A percentile compares a stretch with the other conserved stretches of the same genome.
Conservation (phyloP, 1,140 invertebrate genomes). For the Chironomus tepperi region DNA sequence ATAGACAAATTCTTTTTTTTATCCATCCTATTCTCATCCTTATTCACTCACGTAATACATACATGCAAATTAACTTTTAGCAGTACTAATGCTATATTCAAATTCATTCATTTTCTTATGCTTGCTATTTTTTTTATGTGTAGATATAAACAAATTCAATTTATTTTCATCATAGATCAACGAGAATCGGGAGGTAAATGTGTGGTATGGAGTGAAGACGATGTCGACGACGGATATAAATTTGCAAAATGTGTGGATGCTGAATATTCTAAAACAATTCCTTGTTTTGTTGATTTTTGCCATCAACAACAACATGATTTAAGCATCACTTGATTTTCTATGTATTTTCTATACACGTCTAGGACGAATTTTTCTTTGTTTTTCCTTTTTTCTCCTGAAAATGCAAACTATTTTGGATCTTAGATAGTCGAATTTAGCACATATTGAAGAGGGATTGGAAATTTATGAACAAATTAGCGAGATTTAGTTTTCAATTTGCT, state of each 20-base stretch:
- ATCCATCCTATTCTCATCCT: background rate
- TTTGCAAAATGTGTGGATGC: background rate
- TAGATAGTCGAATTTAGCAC: too few species aligned
- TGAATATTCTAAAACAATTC: too few species aligned
- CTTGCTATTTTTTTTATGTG: background rate
- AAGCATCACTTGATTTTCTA: too few species aligned
- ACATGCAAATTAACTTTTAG: background rate
- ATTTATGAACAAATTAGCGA: too few species aligned
- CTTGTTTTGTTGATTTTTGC: too few species aligned
- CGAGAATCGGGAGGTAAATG: background rate
- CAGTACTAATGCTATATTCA: background rate
- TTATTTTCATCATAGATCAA: constrained; percentile 3
- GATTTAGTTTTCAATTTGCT: too few species aligned
- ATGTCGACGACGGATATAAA: background rate
- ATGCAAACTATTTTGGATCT: too few species aligned
- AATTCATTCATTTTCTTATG: background rate
- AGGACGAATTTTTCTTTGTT: too few species aligned
- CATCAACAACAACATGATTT: too few species aligned
- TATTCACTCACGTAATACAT: background rate
- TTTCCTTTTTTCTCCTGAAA: too few species aligned
- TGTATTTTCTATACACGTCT: too few species aligned
- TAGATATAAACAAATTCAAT: background rate
- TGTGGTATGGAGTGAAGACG: background rate
- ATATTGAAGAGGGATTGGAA: too few species aligned
- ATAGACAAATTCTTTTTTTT: background rate